Conservation (phyloP, 1,140 invertebrate genomes). For the Copidosoma floridanum region DNA sequence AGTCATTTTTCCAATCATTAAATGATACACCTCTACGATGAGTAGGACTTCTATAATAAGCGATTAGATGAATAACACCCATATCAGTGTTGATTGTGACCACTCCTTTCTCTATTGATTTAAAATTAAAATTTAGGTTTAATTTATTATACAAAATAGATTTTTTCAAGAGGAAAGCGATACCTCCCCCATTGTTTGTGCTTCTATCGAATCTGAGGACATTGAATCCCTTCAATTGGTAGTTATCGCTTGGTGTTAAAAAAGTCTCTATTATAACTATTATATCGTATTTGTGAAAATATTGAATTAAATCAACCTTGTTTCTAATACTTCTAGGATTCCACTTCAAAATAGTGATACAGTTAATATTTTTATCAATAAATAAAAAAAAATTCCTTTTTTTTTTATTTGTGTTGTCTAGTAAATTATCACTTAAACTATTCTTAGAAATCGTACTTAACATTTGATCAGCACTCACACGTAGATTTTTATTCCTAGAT, state of each 20-base stretch:
- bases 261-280: neutral
- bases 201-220: neutral
- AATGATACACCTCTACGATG: neutral
- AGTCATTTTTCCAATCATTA: neutral
- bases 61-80: neutral
- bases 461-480: too few relatives aligned
- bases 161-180: neutral
- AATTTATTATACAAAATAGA: neutral
- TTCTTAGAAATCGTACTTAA: too few relatives aligned
- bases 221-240: neutral
- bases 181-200: neutral
- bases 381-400: too few relatives aligned
- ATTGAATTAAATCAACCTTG: neutral
- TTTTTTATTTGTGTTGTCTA: too few relatives aligned
- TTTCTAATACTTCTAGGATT: neutral
- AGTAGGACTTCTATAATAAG: neutral
- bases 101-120: neutral
- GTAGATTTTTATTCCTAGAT: too few relatives aligned
- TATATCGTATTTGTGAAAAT: neutral
- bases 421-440: too few relatives aligned
- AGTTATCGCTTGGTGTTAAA: neutral
- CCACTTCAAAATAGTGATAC: neutral
- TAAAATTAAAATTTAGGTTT: neutral
- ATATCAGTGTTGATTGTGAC: neutral
- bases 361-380: too few relatives aligned